Evolutionary conservation across 2,113 vertebrate genomes (phyloP).

Genomic region (Corvus hawaiiensis): DNA sequence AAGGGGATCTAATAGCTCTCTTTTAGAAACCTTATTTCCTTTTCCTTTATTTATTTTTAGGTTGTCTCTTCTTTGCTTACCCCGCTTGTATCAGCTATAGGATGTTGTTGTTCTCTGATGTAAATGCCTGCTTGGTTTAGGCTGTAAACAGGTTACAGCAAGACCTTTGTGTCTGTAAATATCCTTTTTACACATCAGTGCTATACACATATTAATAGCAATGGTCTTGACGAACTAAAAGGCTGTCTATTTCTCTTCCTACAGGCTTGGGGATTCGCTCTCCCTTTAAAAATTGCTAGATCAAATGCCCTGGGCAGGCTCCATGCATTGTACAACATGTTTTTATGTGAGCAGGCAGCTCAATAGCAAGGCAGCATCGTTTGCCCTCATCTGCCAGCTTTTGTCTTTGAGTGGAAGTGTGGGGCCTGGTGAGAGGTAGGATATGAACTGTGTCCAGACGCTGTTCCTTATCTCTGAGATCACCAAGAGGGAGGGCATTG

Average conservation of each 20-base stretch:
- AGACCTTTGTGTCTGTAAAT: background rate
- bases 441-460: slow-evolving; percentile 59
- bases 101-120: background rate
- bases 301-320: background rate
- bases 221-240: background rate
- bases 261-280: background rate
- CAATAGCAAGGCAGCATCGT: slow-evolving; percentile 21
- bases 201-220: background rate
- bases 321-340: background rate
- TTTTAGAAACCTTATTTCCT: slow-evolving; percentile 10
- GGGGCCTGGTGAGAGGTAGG: slow-evolving; percentile 54
- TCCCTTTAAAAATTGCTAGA: background rate
- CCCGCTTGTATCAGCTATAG: background rate
- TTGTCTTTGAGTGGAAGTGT: slow-evolving; percentile 64
- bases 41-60: background rate
- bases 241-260: background rate
- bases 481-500: slow-evolving; percentile 74
- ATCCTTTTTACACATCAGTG: background rate
- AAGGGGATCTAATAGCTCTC: slow-evolving; percentile 35
- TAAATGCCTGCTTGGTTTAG: background rate
- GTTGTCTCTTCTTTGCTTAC: background rate
- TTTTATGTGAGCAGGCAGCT: background rate
- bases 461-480: slow-evolving; percentile 70
- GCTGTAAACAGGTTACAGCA: background rate
- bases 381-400: slow-evolving; percentile 56